A percentile compares a stretch with the other conserved stretches of the same genome.
Conservation (phyloP, 2,113 vertebrate species). For the Arothron firmamentum region DNA sequence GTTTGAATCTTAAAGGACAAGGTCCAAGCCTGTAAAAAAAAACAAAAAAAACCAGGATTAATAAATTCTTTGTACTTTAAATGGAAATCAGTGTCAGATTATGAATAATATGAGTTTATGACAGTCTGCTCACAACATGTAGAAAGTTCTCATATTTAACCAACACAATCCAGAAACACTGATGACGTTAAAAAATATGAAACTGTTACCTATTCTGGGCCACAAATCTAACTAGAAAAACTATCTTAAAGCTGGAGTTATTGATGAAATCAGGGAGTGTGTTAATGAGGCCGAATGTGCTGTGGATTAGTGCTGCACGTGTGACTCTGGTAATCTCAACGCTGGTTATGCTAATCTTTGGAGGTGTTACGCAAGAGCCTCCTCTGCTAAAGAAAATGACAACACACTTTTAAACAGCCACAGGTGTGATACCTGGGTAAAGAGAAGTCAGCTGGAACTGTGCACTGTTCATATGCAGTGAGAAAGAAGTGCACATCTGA, state of each 20-base stretch:
- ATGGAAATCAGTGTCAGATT: not conserved
- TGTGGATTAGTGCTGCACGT: constrained; percentile 50
- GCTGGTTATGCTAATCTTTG: constrained; percentile 51
- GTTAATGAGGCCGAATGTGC: constrained; percentile 20
- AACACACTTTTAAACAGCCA: constrained; percentile 19
- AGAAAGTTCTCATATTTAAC: no score
- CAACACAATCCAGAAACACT: no score
- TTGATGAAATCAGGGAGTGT: constrained; percentile 13
- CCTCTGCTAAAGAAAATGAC: constrained; percentile 20
- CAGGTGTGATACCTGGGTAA: not conserved
- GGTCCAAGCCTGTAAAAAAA: constrained; percentile 9
- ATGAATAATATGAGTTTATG: not conserved
- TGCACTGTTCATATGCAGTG: no score
- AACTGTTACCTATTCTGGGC: not conserved
- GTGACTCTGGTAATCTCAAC: constrained; percentile 51
- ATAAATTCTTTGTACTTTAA: not conserved
- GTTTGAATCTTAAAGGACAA: constrained; percentile 5
- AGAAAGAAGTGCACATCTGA: constrained; percentile 5
- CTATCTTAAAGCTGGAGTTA: constrained; percentile 4
- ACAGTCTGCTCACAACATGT: no score
- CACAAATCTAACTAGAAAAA: not conserved
- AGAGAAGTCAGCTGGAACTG: no score
- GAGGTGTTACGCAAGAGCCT: constrained; percentile 43
- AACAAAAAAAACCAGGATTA: constrained; percentile 23
- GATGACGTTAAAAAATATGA: no score